Conservation (phyloP, 2,797 vertebrate species). For the Paedocypris micromegethes region DNA sequence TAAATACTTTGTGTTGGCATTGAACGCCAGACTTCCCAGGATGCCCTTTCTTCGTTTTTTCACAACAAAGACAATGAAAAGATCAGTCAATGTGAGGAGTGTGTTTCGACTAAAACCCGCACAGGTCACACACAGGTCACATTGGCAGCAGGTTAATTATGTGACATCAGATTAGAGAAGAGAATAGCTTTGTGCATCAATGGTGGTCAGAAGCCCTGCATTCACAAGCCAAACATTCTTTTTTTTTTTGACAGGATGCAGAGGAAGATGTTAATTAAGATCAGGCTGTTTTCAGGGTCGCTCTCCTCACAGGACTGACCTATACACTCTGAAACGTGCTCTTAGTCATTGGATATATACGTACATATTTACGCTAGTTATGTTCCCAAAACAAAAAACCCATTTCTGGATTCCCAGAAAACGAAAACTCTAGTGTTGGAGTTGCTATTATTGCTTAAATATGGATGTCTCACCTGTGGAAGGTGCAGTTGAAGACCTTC, state of each 20-base stretch:
- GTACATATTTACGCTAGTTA: background rate
- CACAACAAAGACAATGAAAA: background rate
- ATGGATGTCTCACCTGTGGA: slow-evolving; percentile 81
- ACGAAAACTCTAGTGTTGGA: no score
- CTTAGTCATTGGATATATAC: slow-evolving; percentile 35
- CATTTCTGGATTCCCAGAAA: no score
- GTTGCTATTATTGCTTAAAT: background rate
- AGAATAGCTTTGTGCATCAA: slow-evolving; percentile 26
- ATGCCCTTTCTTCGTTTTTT: no score
- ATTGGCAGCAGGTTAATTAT: slow-evolving; percentile 41
- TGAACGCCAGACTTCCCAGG: no score
- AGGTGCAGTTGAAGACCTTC: slow-evolving; percentile 93
- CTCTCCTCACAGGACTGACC: slow-evolving; percentile 49
- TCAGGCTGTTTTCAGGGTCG: slow-evolving; percentile 35
- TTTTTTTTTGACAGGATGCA: slow-evolving; percentile 45
- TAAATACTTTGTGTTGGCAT: no score
- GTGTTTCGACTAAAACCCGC: slow-evolving; percentile 39
- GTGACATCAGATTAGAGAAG: slow-evolving; percentile 22
- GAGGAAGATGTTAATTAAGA: slow-evolving; percentile 57
- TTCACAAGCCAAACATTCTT: slow-evolving; percentile 39
- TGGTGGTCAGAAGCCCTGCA: slow-evolving; percentile 36
- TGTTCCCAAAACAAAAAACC: no score
- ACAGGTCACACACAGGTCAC: slow-evolving; percentile 20
- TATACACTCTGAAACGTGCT: slow-evolving; percentile 50
- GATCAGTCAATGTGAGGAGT: slow-evolving; percentile 45